These are phyloP conservation scores for Araneus ventricosus DNA, from an alignment of 1,140 invertebrate species.

Conservation along the genomic window DNA sequence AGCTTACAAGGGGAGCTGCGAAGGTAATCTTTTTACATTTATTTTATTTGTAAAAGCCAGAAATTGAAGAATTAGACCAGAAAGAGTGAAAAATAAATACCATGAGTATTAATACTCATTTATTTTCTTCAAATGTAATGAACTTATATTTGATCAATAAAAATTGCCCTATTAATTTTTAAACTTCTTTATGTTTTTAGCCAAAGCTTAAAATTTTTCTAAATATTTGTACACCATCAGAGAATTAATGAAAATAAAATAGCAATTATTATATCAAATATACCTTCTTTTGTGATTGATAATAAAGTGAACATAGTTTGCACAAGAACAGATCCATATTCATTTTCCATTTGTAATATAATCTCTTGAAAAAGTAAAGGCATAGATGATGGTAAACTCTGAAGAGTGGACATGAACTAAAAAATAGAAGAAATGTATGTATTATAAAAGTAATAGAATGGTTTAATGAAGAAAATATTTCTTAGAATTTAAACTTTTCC, in stretches of 20 bases:
- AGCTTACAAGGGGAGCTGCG: too few species aligned
- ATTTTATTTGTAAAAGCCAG: too few species aligned
- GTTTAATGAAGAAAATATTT: slow-evolving; percentile 12
- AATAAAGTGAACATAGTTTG: slow-evolving; percentile 52
- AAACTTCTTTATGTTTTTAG: too few species aligned
- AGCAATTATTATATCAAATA: neutral
- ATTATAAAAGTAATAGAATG: neutral
- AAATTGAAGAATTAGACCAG: too few species aligned
- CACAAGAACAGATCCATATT: slow-evolving; percentile 53
- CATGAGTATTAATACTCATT: too few species aligned
- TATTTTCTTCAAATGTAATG: too few species aligned
- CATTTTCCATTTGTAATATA: slow-evolving; percentile 75
- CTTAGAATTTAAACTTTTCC: neutral
- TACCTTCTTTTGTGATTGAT: slow-evolving; percentile 71
- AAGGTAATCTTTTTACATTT: too few species aligned
- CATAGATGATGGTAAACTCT: slow-evolving; percentile 49
- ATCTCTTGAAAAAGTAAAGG: slow-evolving; percentile 77
- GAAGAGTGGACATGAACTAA: slow-evolving; percentile 78
- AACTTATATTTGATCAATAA: too few species aligned
- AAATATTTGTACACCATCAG: neutral
- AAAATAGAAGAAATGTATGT: slow-evolving; percentile 50
- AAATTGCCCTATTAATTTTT: too few species aligned
- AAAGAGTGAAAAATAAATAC: too few species aligned
- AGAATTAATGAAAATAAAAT: neutral
- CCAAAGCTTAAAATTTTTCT: too few species aligned